Evolutionary conservation across 2,113 vertebrate species (phyloP).

Genomic region (Ciconia stormi): DNA sequence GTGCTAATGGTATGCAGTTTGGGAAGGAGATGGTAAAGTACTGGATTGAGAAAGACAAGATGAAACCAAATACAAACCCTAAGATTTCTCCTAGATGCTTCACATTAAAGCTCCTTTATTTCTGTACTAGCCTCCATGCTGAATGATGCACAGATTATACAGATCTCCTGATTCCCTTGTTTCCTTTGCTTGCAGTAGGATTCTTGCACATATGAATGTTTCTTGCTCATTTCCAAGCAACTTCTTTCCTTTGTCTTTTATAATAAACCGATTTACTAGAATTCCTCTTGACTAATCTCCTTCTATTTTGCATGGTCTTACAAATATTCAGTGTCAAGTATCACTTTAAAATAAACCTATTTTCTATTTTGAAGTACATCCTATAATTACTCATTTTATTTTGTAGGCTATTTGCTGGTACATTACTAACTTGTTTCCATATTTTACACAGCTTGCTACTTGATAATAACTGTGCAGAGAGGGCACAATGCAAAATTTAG

Average conservation of each 20-base stretch:
- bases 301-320: slow-evolving; percentile 13
- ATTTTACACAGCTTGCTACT: slow-evolving; percentile 13
- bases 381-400: slow-evolving; percentile 35
- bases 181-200: not conserved
- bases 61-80: slow-evolving; percentile 49
- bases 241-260: slow-evolving; percentile 52
- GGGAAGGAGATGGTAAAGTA: slow-evolving; percentile 55
- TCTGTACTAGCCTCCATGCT: not conserved
- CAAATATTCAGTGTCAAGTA: slow-evolving; percentile 21
- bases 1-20: slow-evolving; percentile 70
- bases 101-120: slow-evolving; percentile 52
- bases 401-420: slow-evolving; percentile 11
- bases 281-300: slow-evolving; percentile 12
- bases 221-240: slow-evolving; percentile 35
- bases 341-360: slow-evolving; percentile 28
- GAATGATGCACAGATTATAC: slow-evolving; percentile 14
- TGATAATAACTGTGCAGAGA: slow-evolving; percentile 17
- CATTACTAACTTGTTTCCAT: not conserved
- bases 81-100: slow-evolving; percentile 25
- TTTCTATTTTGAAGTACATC: slow-evolving; percentile 3
- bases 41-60: slow-evolving; percentile 23
- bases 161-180: not conserved
- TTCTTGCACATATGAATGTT: not conserved
- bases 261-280: slow-evolving; percentile 23
- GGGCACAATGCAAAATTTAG: not conserved